phyloP scores from a whole-genome alignment of 2,888 invertebrate genomes.

The Tiliacea citrago region DNA sequence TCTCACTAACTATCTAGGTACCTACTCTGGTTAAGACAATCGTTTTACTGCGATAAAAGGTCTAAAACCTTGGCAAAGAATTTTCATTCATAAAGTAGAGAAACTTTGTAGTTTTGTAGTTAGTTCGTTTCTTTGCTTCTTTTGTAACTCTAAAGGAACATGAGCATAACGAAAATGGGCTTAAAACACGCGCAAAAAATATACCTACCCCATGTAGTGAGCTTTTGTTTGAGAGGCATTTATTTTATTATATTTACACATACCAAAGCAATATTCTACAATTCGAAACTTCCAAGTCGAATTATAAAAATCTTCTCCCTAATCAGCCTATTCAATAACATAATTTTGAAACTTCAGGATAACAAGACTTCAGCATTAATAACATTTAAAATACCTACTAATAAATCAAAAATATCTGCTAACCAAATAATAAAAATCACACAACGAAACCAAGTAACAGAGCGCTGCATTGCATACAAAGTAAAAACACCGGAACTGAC shows the following conservation, averaged over 20 bases:
- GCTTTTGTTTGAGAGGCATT: neutral
- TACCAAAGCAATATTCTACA: neutral
- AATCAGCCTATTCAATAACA: neutral
- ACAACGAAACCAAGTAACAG: slow-evolving; percentile 2
- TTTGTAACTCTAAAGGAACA: neutral
- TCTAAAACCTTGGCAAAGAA: neutral
- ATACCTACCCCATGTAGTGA: neutral
- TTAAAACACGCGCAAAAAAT: neutral
- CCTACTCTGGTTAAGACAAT: neutral
- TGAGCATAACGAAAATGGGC: neutral
- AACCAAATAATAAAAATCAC: slow-evolving; percentile 8
- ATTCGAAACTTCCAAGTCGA: neutral
- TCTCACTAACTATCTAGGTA: slow-evolving; percentile 17
- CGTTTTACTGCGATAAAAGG: neutral
- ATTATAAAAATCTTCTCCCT: neutral
- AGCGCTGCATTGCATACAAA: slow-evolving; percentile 46
- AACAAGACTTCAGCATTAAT: neutral
- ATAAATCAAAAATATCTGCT: neutral
- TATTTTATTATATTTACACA: no score
- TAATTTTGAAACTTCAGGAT: no score
- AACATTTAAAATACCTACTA: neutral
- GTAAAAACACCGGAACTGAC: slow-evolving; percentile 53
- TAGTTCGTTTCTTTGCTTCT: neutral
- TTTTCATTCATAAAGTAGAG: neutral
- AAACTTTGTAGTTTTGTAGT: neutral